These are phyloP conservation scores for Eriosoma lanigerum DNA, from an alignment of 1,140 invertebrate species.

Conservation along the genomic window DNA sequence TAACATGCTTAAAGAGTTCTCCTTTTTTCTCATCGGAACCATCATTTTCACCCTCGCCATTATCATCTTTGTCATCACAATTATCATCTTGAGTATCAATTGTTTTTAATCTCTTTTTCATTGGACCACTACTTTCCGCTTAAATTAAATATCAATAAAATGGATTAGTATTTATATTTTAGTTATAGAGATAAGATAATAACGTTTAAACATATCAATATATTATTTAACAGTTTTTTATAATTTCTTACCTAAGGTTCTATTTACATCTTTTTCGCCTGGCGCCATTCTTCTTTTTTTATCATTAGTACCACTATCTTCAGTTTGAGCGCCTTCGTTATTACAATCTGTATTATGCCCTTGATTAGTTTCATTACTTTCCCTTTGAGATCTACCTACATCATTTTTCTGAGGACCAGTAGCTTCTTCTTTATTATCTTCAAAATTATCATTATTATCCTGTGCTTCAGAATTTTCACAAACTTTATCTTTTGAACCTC, in stretches of 20 bases:
- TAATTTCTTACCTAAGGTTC: conserved; percentile 63
- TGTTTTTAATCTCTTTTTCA: conserved; percentile 67
- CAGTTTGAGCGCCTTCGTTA: conserved; percentile 58
- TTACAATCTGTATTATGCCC: conserved; percentile 63
- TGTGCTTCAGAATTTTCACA: conserved; percentile 42
- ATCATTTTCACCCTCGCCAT: conserved; percentile 60
- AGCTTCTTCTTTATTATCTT: conserved; percentile 51
- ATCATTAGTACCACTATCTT: conserved; percentile 57
- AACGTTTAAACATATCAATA: too few relatives aligned
- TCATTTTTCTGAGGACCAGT: conserved; percentile 62
- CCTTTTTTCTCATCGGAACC: conserved; percentile 63
- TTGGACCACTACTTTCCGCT: conserved; percentile 64
- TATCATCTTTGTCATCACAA: conserved; percentile 60
- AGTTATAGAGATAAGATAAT: too few relatives aligned
- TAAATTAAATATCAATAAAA: conserved; percentile 49
- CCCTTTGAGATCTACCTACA: conserved; percentile 63
- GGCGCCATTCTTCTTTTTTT: conserved; percentile 63
- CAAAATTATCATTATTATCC: conserved; percentile 43
- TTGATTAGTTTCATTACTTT: conserved; percentile 63
- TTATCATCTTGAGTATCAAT: conserved; percentile 61
- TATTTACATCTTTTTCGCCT: conserved; percentile 64
- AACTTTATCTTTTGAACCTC: conserved; percentile 57
- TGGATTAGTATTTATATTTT: neutral
- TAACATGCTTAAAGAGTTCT: conserved; percentile 83
- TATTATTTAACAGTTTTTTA: conserved; percentile 16